A percentile compares a stretch with the other conserved stretches of the same genome.
Conservation (phyloP, 1,140 invertebrate species). For the Drosophila novamexicana region DNA sequence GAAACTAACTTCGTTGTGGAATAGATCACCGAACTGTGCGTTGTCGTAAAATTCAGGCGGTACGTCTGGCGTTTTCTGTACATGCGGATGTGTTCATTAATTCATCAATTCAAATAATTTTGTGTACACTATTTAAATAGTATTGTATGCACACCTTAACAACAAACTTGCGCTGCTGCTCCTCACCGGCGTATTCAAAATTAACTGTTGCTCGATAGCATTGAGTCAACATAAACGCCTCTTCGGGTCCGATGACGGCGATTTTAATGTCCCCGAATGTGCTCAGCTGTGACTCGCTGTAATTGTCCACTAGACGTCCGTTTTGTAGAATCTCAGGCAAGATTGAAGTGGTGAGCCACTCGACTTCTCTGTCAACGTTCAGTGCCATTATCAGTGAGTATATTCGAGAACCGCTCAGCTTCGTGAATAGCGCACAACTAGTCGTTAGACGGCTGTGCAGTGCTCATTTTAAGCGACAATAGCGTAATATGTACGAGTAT, state of each 20-base stretch:
- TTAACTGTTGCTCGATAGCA: conserved; percentile 61
- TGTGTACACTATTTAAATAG: too few relatives aligned
- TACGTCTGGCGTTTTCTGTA: conserved; percentile 71
- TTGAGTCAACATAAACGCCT: conserved; percentile 75
- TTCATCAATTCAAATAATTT: too few relatives aligned
- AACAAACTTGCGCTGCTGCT: conserved; percentile 51
- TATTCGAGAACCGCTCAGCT: conserved; percentile 4
- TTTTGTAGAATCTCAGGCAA: conserved; percentile 46
- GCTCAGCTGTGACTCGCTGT: conserved; percentile 20
- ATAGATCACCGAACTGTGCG: conserved; percentile 56
- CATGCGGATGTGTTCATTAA: background rate
- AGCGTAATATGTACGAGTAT: background rate
- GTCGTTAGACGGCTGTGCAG: background rate
- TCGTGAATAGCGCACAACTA: conserved; percentile 16
- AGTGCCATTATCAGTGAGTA: conserved; percentile 38
- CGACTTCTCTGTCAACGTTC: conserved; percentile 45
- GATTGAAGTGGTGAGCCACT: conserved; percentile 52
- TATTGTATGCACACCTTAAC: conserved; percentile 60
- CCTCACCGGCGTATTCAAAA: conserved; percentile 54
- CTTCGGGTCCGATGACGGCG: conserved; percentile 54
- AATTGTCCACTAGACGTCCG: conserved; percentile 57
- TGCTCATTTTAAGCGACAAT: conserved; percentile 3
- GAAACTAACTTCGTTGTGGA: conserved; percentile 74
- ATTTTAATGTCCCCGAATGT: conserved; percentile 53
- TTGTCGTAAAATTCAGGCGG: conserved; percentile 44